Base-by-base conservation (phyloP, 2,888 invertebrate species). In the Bembecia ichneumoniformis region DNA sequence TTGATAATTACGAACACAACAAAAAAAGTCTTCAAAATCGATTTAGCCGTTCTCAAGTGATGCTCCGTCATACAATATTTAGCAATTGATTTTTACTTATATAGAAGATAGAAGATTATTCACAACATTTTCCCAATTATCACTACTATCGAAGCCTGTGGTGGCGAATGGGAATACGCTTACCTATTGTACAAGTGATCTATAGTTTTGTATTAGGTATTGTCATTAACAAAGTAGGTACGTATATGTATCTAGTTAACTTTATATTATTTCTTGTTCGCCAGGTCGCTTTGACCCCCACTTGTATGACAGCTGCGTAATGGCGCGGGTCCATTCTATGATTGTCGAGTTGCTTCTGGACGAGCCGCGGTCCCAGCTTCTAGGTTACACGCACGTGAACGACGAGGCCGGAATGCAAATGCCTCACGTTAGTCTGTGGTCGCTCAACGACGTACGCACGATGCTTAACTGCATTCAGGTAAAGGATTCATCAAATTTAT, bases 271-370 rank as follows among this genome's bases (percentile, higher is more conserved):
- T 40, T 4, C 13, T 10, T 13, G 7, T 49, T 51, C 35, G 35
- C 1, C 72, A 90, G 92, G 91, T 40, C 90, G 90, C 34, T 93
- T 94, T 73, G 94, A 95, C 78, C 93, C 94, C 0, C 91, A 92
- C 68, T 89, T 90, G 54, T 93, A 89, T 74, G 94, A 94, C 50
- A 93, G 94, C 49, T 91, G 92, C 43, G 93, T 96, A 66, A 94
- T 96, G 93, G 93, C 94, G 34, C 90, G 94, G 43, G 91, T 94
- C 0, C 96, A 96, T 76, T 94, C 95, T 53, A 87, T 96, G 72
- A 91, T 95, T n/a, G 93, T 94, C 49, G 96, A 97, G 64, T 88
- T 93, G 0, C 74, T 96, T 10, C 88, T 96, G 81, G 96, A 96
- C 70, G 96, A 96, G 61, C 96, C 96, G 56, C 71, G 86, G 3